Evolutionary conservation across 2,113 vertebrate species (phyloP).

Genomic region (Podarcis cretensis): DNA sequence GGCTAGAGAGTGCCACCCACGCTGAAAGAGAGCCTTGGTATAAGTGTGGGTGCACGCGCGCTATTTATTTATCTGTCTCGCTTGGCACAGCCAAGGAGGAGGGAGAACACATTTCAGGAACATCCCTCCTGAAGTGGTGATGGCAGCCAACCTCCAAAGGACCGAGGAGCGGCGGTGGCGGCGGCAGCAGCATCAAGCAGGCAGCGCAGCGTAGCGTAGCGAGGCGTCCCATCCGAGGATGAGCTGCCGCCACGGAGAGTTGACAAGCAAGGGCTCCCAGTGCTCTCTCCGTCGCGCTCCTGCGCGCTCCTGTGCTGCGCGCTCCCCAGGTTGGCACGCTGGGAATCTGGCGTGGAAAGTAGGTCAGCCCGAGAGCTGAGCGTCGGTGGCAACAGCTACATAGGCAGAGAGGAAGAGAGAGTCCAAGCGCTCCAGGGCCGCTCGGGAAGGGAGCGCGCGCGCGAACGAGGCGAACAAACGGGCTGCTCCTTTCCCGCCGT

Average conservation of each 20-base stretch:
- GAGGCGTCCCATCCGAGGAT: too few species aligned
- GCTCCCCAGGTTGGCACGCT: neutral
- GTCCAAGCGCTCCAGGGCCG: neutral
- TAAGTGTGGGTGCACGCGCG: too few species aligned
- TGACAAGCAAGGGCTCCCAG: neutral
- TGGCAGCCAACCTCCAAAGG: too few species aligned
- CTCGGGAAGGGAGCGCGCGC: neutral
- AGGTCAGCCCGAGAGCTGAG: slow-evolving; percentile 79
- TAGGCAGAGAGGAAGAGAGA: neutral
- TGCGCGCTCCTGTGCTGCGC: neutral
- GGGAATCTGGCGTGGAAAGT: slow-evolving; percentile 72
- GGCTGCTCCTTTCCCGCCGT: neutral
- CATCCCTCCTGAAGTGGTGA: too few species aligned
- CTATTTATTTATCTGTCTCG: too few species aligned
- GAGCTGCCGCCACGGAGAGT: too few species aligned
- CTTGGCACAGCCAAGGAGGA: neutral
- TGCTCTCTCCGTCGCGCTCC: neutral
- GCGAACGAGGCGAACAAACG: neutral
- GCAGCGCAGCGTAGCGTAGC: too few species aligned
- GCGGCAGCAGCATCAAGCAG: too few species aligned
- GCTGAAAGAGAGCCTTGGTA: neutral
- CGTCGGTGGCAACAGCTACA: slow-evolving; percentile 48
- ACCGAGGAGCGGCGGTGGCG: too few species aligned
- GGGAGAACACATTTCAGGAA: too few species aligned
- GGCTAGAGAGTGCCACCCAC: neutral